These are phyloP conservation scores for Ornithoptera priamus DNA, from an alignment of 2,888 invertebrate species.

Conservation along the genomic window DNA sequence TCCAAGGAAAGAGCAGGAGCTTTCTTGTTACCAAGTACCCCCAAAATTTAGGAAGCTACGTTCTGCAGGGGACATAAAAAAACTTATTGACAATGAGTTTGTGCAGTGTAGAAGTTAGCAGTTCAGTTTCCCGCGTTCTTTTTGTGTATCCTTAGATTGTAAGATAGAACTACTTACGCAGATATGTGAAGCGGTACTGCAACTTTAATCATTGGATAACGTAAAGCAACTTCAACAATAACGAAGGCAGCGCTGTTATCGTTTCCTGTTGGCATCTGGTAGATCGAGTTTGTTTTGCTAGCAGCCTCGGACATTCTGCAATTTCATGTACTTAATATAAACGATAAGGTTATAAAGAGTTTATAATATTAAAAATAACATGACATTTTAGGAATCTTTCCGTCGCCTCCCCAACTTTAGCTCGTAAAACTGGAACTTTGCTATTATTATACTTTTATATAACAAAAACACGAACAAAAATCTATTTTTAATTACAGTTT, in stretches of 20 bases:
- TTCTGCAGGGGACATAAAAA: no score
- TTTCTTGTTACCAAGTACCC: no score
- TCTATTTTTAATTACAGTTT: no score
- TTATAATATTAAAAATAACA: not conserved
- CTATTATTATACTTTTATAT: no score
- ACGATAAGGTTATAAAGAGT: not conserved
- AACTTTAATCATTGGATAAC: constrained; percentile 48
- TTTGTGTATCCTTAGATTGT: not conserved
- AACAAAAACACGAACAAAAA: no score
- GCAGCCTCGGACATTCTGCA: not conserved
- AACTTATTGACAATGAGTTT: not conserved
- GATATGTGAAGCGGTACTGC: constrained; percentile 50
- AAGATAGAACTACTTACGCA: constrained; percentile 42
- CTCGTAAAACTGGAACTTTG: no score
- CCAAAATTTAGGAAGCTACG: no score
- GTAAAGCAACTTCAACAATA: constrained; percentile 57
- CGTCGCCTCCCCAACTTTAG: no score
- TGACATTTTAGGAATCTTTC: no score
- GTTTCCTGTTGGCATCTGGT: constrained; percentile 46
- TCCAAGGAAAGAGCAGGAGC: no score
- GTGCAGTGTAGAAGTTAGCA: no score
- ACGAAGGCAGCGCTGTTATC: constrained; percentile 59
- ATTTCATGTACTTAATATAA: not conserved
- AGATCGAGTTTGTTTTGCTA: constrained; percentile 38
- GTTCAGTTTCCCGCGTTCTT: not conserved